Percentiles rank a stretch among this genome's conserved stretches.
Conservation (phyloP, 1,140 invertebrate genomes). For the Lamellibrachia luymesi region DNA sequence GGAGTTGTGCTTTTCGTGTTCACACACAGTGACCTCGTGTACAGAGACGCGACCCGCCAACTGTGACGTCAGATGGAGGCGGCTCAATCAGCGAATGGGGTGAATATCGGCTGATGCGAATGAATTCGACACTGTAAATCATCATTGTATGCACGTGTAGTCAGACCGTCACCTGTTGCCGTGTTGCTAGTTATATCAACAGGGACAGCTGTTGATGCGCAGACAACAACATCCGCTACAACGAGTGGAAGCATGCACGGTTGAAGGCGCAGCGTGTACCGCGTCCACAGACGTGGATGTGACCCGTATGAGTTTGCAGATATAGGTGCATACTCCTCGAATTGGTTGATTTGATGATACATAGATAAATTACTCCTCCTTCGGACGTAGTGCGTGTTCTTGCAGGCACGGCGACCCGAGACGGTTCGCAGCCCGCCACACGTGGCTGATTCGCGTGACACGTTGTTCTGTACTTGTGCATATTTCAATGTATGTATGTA, state of each 20-base stretch:
- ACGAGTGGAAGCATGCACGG: too few relatives aligned
- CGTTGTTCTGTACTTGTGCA: background rate
- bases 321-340: too few relatives aligned
- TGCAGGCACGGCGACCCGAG: too few relatives aligned
- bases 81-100: background rate
- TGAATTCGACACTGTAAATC: background rate
- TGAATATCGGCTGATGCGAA: background rate
- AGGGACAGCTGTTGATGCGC: background rate
- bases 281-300: too few relatives aligned
- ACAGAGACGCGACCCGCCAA: background rate
- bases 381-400: too few relatives aligned
- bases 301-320: too few relatives aligned
- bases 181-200: background rate
- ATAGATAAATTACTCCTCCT: background rate
- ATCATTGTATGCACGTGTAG: background rate
- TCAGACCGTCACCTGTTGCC: too few relatives aligned
- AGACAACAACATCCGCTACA: background rate
- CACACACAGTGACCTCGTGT: background rate
- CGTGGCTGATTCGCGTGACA: background rate
- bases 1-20: background rate
- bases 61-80: background rate
- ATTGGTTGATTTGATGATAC: background rate
- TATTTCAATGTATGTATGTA: constrained; percentile 9
- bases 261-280: too few relatives aligned
- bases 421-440: too few relatives aligned